Percentiles rank a stretch among this genome's conserved stretches.
These are phyloP conservation scores for Ditylenchus weischeri DNA, from an alignment of 2,888 invertebrate species.

Conservation along the genomic window DNA sequence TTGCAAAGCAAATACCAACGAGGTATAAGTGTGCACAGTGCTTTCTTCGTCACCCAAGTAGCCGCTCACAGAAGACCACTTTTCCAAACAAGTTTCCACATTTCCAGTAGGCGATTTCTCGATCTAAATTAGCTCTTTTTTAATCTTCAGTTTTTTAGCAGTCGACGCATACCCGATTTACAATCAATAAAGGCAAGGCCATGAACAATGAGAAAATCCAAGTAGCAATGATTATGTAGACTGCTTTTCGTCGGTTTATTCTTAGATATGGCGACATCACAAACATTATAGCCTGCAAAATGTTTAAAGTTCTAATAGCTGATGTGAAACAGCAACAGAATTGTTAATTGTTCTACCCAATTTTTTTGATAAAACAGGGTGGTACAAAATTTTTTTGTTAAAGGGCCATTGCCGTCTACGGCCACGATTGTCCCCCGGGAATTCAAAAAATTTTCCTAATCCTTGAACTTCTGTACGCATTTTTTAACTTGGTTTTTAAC, in stretches of 20 bases:
- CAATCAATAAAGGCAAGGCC: slow-evolving; percentile 52
- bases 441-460: no score
- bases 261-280: slow-evolving; percentile 51
- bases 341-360: no score
- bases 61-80: slow-evolving; percentile 41
- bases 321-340: no score
- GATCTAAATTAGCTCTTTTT: not conserved
- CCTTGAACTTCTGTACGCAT: no score
- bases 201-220: slow-evolving; percentile 54
- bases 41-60: slow-evolving; percentile 32
- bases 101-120: slow-evolving; percentile 6
- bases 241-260: slow-evolving; percentile 44
- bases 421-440: no score
- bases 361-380: no score
- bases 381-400: no score
- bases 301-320: no score
- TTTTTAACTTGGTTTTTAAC: no score
- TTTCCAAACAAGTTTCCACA: slow-evolving; percentile 45
- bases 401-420: no score
- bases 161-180: slow-evolving; percentile 34
- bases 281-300: slow-evolving; percentile 46
- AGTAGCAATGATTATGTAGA: slow-evolving; percentile 49
- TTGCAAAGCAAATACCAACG: slow-evolving; percentile 51
- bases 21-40: slow-evolving; percentile 44
- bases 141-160: no score